Evolutionary conservation across 2,888 invertebrate species (phyloP), one percentile per base, ranked within the genome.

Genomic region (Caenorhabditis sp.): DNA sequence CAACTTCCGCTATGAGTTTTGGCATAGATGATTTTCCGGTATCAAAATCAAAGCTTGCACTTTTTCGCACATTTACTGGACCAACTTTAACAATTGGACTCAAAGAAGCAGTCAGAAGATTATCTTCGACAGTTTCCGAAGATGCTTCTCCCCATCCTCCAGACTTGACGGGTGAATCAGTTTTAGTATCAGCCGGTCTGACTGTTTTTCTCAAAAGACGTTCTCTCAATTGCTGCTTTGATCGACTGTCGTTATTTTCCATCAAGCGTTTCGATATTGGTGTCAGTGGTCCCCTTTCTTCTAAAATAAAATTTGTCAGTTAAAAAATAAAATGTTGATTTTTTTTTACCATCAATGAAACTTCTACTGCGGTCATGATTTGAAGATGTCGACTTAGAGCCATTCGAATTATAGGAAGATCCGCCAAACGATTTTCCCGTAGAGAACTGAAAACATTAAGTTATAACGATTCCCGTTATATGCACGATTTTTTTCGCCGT

Each of bases 181-280:
- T 20, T 31, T 21, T 53, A 7, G 43, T 27, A 2, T 38, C 49
- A 12, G 52, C 23, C 1, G n/a, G 49, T 25, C 52, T 62, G 17
- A 75, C 12, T 1, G 59, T 61, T 59, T 80, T 82, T 59, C 78
- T 68, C 26, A 82, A 63, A 14, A 82, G 60, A 3, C 82, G 66
- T 63, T 82, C 82, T 21, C 82, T 52, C 17, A 82, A 63, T 21
- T 76, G 68, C 56, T 81, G 81, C 43, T 78, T 76, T 12, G 79
- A 75, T 14, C 54, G 66, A 4, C 20, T 0, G 56, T 80, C 81
- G 12, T 21, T 52, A 10, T 69, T 23, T 0, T 63, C 63, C 1
- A 50, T 1, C 7, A 80, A 63, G n/a, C 70, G 67, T 36, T 69
- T 70, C 1, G 79, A 73, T 1, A 80, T 80, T 1, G 81, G 81